Conservation (phyloP, 1,140 invertebrate species). For the Drosophila virilis region DNA sequence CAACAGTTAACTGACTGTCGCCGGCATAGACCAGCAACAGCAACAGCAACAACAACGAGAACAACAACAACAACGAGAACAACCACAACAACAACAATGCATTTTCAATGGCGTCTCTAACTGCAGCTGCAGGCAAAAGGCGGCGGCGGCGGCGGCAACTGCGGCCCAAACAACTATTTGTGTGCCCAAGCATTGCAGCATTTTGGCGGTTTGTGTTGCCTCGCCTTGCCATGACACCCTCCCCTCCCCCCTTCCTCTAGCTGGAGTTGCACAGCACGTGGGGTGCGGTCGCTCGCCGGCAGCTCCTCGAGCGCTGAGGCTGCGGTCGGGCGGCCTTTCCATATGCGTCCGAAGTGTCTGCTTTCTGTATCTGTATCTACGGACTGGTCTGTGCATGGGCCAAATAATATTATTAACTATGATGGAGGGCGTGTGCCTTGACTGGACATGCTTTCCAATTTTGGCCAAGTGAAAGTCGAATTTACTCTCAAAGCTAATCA, state of each 20-base stretch:
- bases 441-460: constrained; percentile 68
- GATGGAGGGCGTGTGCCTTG: constrained; percentile 20
- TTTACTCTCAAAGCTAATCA: constrained; percentile 10
- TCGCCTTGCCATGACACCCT: constrained; percentile 14
- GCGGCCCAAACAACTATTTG: constrained; percentile 57
- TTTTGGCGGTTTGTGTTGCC: constrained; percentile 44
- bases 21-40: constrained; percentile 38
- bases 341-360: too few relatives aligned
- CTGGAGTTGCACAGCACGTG: constrained; percentile 57
- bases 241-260: not conserved
- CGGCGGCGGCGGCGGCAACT: constrained; percentile 37
- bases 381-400: too few relatives aligned
- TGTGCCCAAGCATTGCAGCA: constrained; percentile 59
- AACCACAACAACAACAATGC: constrained; percentile 48
- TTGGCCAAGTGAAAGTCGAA: constrained; percentile 50
- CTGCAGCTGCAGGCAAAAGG: constrained; percentile 75
- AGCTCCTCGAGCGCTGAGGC: too few relatives aligned
- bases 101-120: constrained; percentile 76
- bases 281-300: constrained; percentile 59
- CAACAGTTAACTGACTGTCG: constrained; percentile 69
- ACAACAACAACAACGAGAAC: constrained; percentile 24
- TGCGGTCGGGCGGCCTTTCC: too few relatives aligned
- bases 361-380: too few relatives aligned
- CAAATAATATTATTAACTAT: constrained; percentile 48
- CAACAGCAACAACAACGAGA: constrained; percentile 42